Evolutionary conservation across 2,113 vertebrate genomes (phyloP).

Genomic region (Conger conger): DNA sequence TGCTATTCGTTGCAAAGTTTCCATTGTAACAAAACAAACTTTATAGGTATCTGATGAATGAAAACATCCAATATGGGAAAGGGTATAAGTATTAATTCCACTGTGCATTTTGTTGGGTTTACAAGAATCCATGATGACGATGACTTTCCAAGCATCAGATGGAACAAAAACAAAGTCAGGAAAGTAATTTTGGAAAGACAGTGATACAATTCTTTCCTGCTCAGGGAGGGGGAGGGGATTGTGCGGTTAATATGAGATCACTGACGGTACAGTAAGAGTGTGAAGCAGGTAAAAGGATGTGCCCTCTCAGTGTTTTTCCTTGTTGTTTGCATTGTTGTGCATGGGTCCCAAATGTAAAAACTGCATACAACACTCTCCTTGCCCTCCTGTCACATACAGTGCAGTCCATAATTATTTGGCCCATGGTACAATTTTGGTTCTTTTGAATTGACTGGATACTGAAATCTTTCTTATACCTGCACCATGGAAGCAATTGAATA

Average conservation of each 20-base stretch:
- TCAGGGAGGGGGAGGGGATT: not conserved
- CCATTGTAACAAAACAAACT: too few species aligned
- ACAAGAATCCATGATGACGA: not conserved
- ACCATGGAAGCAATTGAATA: too few species aligned
- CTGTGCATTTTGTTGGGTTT: not conserved
- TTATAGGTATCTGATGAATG: too few species aligned
- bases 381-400: not conserved
- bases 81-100: not conserved
- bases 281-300: not conserved
- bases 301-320: not conserved
- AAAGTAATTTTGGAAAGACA: not conserved
- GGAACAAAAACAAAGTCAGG: not conserved
- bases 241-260: not conserved
- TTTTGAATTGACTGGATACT: too few species aligned
- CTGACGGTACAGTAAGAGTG: not conserved
- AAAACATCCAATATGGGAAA: too few species aligned
- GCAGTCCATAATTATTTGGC: too few species aligned
- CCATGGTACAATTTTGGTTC: too few species aligned
- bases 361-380: not conserved
- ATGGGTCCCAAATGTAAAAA: not conserved
- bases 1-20: too few species aligned
- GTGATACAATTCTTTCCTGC: not conserved
- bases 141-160: not conserved
- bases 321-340: not conserved
- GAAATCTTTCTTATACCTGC: too few species aligned